Percentiles rank a stretch among this genome's conserved stretches.
These are phyloP conservation scores for Papilio gigon DNA, from an alignment of 2,888 invertebrate genomes.

Conservation along the genomic window DNA sequence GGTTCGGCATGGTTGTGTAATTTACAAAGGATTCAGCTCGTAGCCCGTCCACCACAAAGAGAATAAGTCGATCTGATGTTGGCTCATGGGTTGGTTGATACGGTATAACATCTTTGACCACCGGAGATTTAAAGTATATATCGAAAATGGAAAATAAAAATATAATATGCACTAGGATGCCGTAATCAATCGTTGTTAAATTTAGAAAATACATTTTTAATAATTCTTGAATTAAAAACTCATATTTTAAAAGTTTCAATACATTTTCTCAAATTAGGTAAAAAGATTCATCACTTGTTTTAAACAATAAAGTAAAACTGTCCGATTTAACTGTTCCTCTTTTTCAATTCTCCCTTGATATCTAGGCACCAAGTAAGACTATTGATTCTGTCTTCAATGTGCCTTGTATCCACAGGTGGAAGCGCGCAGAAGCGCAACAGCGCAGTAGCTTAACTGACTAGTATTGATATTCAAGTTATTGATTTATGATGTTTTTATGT, in stretches of 20 bases:
- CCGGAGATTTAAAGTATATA: conserved; percentile 95
- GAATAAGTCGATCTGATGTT: conserved; percentile 89
- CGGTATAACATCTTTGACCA: conserved; percentile 86
- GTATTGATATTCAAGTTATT: neutral
- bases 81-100: conserved; percentile 76
- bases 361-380: neutral
- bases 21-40: conserved; percentile 92
- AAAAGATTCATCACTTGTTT: neutral
- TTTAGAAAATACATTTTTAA: neutral
- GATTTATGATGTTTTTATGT: neutral
- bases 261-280: neutral
- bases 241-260: neutral
- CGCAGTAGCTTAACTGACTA: neutral
- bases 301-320: neutral
- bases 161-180: conserved; percentile 86
- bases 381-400: neutral
- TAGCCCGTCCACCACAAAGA: conserved; percentile 96
- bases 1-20: conserved; percentile 83
- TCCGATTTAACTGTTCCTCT: neutral
- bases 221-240: neutral
- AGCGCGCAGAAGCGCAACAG: conserved; percentile 6
- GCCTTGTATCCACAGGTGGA: neutral
- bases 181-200: conserved; percentile 69
- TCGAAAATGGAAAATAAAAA: conserved; percentile 94
- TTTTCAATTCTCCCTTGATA: neutral